A percentile compares a stretch with the other conserved stretches of the same genome.
Evolutionary conservation across 1,140 invertebrate genomes (phyloP).

Genomic region (Rhopalosiphum maidis): DNA sequence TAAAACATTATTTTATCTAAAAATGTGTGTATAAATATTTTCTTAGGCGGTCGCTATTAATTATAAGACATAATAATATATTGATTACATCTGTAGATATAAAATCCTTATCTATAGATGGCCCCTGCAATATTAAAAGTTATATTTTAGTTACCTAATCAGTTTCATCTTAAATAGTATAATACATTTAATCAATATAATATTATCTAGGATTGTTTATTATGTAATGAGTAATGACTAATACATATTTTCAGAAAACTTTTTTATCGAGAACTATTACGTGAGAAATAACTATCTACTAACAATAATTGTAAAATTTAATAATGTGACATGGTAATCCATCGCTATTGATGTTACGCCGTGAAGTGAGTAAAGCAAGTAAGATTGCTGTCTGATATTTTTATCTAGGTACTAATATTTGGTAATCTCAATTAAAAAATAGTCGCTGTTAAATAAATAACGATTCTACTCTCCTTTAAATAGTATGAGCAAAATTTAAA

Average conservation of each 20-base stretch:
- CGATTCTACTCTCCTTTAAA: background rate
- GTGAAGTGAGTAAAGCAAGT: background rate
- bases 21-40: background rate
- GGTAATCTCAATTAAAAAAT: too few relatives aligned
- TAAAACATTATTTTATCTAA: background rate
- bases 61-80: background rate
- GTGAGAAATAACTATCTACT: background rate
- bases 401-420: background rate
- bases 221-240: background rate
- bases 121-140: background rate
- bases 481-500: background rate
- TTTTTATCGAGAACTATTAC: background rate
- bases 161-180: background rate
- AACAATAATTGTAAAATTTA: background rate
- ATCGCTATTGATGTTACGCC: background rate
- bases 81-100: background rate
- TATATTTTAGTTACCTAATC: background rate
- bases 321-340: background rate
- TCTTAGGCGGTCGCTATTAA: background rate
- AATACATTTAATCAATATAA: background rate
- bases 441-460: background rate
- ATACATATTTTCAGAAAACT: slow-evolving; percentile 12
- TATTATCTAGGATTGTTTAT: background rate
- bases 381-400: background rate
- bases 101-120: background rate